Percentiles rank a stretch among this genome's conserved stretches.
These are phyloP conservation scores for Phortica magna DNA, from an alignment of 2,888 invertebrate species.

Conservation along the genomic window DNA sequence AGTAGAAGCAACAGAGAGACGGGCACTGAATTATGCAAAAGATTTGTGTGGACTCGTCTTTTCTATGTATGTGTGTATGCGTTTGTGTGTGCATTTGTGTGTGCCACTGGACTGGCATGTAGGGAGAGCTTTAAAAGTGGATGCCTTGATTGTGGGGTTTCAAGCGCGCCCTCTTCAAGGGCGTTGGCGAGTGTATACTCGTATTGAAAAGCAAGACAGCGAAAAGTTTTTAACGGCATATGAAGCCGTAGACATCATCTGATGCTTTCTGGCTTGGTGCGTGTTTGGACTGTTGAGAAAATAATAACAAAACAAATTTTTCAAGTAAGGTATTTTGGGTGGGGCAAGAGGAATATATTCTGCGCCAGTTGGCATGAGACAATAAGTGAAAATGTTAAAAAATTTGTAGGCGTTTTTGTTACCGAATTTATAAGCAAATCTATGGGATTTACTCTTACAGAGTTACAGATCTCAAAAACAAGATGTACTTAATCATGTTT, in stretches of 20 bases:
- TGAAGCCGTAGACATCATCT: background rate
- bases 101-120: constrained; percentile 1
- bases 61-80: background rate
- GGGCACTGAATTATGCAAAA: constrained; percentile 73
- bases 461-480: no score
- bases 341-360: constrained; percentile 13
- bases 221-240: constrained; percentile 8
- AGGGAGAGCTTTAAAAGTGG: background rate
- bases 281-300: constrained; percentile 1
- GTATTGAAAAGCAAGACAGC: constrained; percentile 20
- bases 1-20: constrained; percentile 49
- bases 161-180: constrained; percentile 13
- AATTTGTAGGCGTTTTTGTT: constrained; percentile 40
- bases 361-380: constrained; percentile 52
- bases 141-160: background rate
- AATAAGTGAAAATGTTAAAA: constrained; percentile 26
- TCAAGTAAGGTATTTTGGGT: background rate
- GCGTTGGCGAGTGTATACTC: constrained; percentile 28
- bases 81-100: background rate
- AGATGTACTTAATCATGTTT: no score
- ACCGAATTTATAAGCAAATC: constrained; percentile 55
- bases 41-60: constrained; percentile 60
- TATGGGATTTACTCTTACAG: constrained; percentile 35
- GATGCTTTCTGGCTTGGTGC: background rate
- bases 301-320: background rate